Percentiles rank a stretch among this genome's conserved stretches.
These are phyloP conservation scores for Litoditis marina DNA, from an alignment of 2,888 invertebrate species.

Conservation along the genomic window DNA sequence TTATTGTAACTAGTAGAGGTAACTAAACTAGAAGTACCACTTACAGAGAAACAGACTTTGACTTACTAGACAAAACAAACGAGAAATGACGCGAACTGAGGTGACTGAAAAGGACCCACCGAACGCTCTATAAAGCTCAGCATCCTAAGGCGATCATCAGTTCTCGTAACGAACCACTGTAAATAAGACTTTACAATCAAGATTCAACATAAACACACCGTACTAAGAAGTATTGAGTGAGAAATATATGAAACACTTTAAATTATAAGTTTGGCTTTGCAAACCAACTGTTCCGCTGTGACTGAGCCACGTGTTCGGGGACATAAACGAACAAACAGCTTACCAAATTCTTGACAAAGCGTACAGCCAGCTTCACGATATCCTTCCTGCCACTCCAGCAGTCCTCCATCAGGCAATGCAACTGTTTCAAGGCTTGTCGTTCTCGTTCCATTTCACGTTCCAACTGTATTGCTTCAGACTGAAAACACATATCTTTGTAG, in stretches of 20 bases:
- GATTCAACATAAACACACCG: too few relatives aligned
- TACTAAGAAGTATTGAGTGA: too few relatives aligned
- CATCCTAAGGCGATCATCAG: slow-evolving; percentile 4
- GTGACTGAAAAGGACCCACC: not conserved
- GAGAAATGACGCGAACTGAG: too few relatives aligned
- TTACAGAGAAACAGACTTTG: too few relatives aligned
- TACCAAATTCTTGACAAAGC: slow-evolving; percentile 11
- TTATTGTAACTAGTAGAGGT: too few relatives aligned
- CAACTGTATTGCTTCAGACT: not conserved
- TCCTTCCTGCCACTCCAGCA: not conserved
- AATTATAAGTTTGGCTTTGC: too few relatives aligned
- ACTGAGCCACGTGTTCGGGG: not conserved
- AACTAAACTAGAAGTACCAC: too few relatives aligned
- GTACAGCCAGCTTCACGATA: not conserved
- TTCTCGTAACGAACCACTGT: slow-evolving; percentile 2
- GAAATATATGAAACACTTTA: too few relatives aligned
- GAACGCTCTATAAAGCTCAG: slow-evolving; percentile 5
- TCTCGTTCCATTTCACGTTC: not conserved
- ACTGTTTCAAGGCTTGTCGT: not conserved
- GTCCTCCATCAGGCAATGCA: too few relatives aligned
- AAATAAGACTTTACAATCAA: too few relatives aligned
- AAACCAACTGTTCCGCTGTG: too few relatives aligned
- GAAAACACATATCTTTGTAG: not conserved
- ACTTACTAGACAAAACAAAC: too few relatives aligned
- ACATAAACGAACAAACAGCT: not conserved